Evolutionary conservation across 2,797 vertebrate species (phyloP).

Genomic region (Chelon auratus): DNA sequence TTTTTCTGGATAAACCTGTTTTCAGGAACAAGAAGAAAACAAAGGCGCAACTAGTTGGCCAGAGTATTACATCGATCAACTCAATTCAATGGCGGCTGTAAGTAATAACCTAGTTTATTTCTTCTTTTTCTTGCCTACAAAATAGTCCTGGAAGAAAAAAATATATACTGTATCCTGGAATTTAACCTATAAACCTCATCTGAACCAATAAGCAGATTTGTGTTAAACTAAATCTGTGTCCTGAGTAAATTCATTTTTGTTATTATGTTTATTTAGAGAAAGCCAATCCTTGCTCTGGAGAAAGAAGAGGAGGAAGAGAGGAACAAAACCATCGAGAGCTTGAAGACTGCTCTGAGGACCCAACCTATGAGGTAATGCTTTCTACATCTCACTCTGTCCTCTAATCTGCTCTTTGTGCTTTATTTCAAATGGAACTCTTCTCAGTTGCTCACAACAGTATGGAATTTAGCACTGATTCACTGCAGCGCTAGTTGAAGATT

Average conservation of each 20-base stretch:
- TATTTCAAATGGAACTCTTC: constrained; percentile 23
- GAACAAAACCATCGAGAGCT: constrained; percentile 97
- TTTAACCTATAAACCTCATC: no score
- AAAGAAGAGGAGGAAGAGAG: constrained; percentile 98
- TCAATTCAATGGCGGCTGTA: constrained; percentile 99
- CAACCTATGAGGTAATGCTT: constrained; percentile 95
- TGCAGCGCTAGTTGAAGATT: background rate
- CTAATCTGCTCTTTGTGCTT: background rate
- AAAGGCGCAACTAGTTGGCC: constrained; percentile 99
- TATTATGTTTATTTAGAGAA: constrained; percentile 84
- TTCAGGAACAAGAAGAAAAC: constrained; percentile 98
- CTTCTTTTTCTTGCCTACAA: background rate
- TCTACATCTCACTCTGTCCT: background rate
- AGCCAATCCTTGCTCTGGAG: constrained; percentile 93
- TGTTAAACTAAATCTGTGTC: background rate
- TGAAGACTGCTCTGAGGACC: constrained; percentile 97
- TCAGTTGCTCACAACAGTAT: constrained; percentile 11
- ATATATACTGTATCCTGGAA: no score
- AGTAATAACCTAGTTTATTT: constrained; percentile 77
- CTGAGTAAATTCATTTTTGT: no score
- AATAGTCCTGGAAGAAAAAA: background rate
- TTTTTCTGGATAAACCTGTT: constrained; percentile 39
- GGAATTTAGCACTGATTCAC: constrained; percentile 44
- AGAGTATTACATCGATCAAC: constrained; percentile 98
- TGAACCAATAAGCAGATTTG: background rate